Conservation (phyloP, 2,113 vertebrate species). For the Neotragus moschatus region DNA sequence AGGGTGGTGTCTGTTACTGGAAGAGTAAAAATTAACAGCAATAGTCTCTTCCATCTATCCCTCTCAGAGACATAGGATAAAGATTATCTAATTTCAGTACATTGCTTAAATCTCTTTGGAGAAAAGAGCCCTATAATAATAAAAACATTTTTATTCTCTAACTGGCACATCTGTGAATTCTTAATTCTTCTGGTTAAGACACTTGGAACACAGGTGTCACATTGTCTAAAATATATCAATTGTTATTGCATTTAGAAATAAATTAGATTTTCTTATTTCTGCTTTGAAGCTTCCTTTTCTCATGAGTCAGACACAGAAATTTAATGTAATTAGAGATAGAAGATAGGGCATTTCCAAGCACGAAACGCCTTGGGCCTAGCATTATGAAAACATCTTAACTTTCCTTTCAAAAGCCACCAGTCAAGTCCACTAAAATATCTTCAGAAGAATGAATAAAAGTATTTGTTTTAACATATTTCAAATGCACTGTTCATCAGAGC, state of each 20-base stretch:
- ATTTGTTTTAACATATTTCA: conserved; percentile 30
- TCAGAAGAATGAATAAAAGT: conserved; percentile 36
- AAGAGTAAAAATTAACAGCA: background rate
- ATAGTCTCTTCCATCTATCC: background rate
- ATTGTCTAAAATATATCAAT: background rate
- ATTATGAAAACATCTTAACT: conserved; percentile 36
- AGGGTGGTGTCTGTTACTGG: too few species aligned
- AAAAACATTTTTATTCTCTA: background rate
- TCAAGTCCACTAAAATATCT: conserved; percentile 29
- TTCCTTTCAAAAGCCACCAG: conserved; percentile 53
- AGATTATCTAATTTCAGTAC: background rate
- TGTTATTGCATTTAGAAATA: conserved; percentile 4
- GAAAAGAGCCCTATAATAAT: background rate
- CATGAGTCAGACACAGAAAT: conserved; percentile 50
- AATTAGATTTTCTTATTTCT: conserved; percentile 35
- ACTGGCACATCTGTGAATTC: background rate
- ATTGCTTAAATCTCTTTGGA: background rate
- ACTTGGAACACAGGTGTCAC: background rate
- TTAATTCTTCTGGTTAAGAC: background rate
- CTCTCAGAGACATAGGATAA: background rate
- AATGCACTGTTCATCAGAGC: conserved; percentile 24
- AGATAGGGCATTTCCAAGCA: conserved; percentile 50
- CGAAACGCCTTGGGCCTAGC: conserved; percentile 35
- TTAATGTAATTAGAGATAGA: conserved; percentile 51
- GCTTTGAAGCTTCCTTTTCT: conserved; percentile 50